Evolutionary conservation across 2,113 vertebrate species (phyloP), one percentile per base, ranked within the genome.

Genomic region (Tyto alba): DNA sequence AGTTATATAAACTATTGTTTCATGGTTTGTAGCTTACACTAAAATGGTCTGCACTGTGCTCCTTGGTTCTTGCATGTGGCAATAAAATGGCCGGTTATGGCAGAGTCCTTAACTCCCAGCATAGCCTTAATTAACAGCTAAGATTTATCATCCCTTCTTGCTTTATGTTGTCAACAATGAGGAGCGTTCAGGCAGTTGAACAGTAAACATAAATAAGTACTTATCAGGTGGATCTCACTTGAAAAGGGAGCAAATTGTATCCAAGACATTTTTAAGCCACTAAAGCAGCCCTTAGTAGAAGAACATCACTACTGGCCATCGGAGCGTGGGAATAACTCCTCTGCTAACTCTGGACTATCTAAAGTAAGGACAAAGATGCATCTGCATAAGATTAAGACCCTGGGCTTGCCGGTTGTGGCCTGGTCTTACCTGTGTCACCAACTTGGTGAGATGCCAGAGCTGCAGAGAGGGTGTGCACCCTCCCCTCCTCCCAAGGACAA

Each of bases 391-490:
- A 47, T 36, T 18, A 62, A 67, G 34, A 68, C 3, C 6, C 10
- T 75, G 69, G 56, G 25, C 17, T 60, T 59, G 11, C 26, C 5
- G 23, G 16, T 56, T 78, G n/a, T 20, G 60, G 47, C 10, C 53
- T 56, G 29, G 30, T 64, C 18, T 60, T 55, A 29, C 0, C 1
- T 1, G 1, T 38, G 40, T 78, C 52, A 73, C 15, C 0, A 1
- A 30, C 4, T 6, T 45, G 29, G 32, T 7, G 23, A 68, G 9
- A 36, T 13, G 36, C 34, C 22, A 64, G 76, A 43, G 52, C 40
- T 52, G 34, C 68, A 57, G 23, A 67, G 32, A 43, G 47, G 12
- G 5, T 16, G 13, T 56, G 60, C n/a, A 67, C 7, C 9, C 14
- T 69, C 45, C 66, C 50, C 21, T 86, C 16, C 16, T 38, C 56